Evolutionary conservation across 2,797 vertebrate species (phyloP).

Genomic region (Labroides dimidiatus): DNA sequence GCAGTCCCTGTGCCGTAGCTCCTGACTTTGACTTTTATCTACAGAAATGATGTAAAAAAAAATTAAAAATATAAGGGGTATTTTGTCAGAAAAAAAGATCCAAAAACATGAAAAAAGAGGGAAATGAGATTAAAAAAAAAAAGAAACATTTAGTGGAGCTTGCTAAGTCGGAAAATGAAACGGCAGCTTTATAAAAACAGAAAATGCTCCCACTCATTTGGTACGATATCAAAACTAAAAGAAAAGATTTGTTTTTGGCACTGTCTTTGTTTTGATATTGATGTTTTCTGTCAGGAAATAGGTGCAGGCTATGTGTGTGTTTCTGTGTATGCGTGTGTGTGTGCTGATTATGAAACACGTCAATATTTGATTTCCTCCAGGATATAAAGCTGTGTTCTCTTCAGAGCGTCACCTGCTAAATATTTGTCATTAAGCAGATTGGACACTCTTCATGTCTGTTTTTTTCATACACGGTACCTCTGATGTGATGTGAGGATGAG

Average conservation of each 20-base stretch:
- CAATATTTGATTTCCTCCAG: slow-evolving; percentile 22
- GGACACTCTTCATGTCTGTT: slow-evolving; percentile 31
- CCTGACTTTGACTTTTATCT: background rate
- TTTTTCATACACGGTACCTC: slow-evolving; percentile 41
- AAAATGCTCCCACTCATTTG: background rate
- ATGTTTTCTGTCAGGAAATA: background rate
- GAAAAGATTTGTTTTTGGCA: slow-evolving; percentile 20
- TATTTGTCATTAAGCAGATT: slow-evolving; percentile 52
- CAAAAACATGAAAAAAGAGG: background rate
- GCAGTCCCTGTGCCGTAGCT: no score
- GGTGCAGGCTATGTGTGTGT: background rate
- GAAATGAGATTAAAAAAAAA: background rate
- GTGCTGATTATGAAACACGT: slow-evolving; percentile 21
- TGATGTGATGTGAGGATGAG: slow-evolving; percentile 40
- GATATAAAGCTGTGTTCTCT: slow-evolving; percentile 26
- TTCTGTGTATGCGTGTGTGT: background rate
- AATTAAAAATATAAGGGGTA: no score
- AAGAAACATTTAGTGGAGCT: background rate
- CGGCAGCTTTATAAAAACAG: background rate
- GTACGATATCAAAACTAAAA: background rate
- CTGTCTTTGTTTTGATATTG: slow-evolving; percentile 2
- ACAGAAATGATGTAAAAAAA: background rate
- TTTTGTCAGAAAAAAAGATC: background rate
- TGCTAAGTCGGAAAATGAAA: slow-evolving; percentile 3
- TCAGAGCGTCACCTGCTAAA: slow-evolving; percentile 29